Percentiles rank a stretch among this genome's conserved stretches.
Conservation (phyloP, 2,797 vertebrate species). For the Lepus oiostolus region DNA sequence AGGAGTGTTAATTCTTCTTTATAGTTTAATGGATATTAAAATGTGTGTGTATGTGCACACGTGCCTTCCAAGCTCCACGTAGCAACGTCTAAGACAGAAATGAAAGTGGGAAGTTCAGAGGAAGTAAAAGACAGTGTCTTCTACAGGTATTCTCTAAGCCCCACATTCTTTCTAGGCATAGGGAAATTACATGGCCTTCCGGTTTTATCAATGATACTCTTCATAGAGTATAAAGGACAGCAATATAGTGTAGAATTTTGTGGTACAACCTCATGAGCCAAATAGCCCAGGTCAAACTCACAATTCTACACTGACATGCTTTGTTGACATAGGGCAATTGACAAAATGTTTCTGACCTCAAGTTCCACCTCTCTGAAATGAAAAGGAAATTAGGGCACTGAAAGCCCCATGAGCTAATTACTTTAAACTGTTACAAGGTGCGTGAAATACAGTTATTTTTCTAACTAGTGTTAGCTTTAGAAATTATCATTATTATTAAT, state of each 20-base stretch:
- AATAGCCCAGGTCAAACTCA: not conserved
- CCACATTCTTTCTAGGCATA: not conserved
- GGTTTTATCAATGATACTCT: not conserved
- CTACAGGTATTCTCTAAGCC: not conserved
- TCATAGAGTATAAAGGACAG: not conserved
- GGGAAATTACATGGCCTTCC: not conserved
- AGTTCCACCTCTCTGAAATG: slow-evolving; percentile 23
- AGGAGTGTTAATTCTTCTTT: not conserved
- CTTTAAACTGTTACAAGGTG: slow-evolving; percentile 20
- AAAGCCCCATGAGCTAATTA: slow-evolving; percentile 25
- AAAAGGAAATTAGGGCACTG: not conserved
- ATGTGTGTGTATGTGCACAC: no score
- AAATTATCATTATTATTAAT: not conserved
- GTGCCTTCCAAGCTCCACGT: not conserved
- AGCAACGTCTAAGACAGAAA: not conserved
- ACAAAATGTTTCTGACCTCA: not conserved
- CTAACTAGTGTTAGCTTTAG: not conserved
- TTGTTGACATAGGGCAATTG: not conserved
- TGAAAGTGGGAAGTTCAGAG: not conserved
- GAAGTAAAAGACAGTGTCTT: not conserved
- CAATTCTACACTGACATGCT: not conserved
- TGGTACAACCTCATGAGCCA: not conserved
- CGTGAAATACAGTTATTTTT: slow-evolving; percentile 17
- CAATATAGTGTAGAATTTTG: not conserved
- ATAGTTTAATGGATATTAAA: not conserved